Evolutionary conservation across 2,888 invertebrate species (phyloP), one percentile per base, ranked within the genome.

Genomic region (Drosophila barbarae): DNA sequence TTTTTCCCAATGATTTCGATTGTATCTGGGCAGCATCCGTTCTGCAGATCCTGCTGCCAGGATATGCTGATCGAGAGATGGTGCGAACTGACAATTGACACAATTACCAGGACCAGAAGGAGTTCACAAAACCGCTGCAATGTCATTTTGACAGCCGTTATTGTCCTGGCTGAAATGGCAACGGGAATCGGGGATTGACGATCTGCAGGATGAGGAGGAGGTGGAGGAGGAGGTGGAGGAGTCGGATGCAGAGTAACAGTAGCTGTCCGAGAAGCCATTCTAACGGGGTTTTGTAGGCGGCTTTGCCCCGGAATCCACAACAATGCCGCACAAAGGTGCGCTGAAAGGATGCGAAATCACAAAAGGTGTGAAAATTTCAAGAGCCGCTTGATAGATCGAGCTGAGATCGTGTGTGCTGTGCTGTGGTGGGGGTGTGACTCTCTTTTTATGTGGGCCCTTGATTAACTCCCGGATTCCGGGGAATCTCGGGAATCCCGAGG

Each of bases 61-160:
- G 38, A 39, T 57, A 42, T 28, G 46, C 46, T 23, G 50, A 35
- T 50, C 32, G n/a, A 23, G 53, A 56, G 56, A 76, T 74, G 80
- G 77, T 77, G 77, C 72, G 83, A 77, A 82, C 61, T 72, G 80
- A 84, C 80, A 80, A 80, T 80, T 84, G 84, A 68, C 74, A 84
- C 79, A 80, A 83, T 83, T 78, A 80, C 59, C 52, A 53, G 60
- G 32, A 56, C 39, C 12, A 44, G 15, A n/a, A 21, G 13, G 5
- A 51, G 61, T 56, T 61, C 51, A 41, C 51, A 47, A 50, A 30
- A 58, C 61, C 73, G 49, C 60, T 59, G 54, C 55, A 32, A 67
- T 67, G 60, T 51, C 74, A 68, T 55, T 74, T 71, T 79, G 77
- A 83, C 83, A 80, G 59, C 80, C 57, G 4, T 21, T 6, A 77